phyloP scores from a whole-genome alignment of 2,113 vertebrate genomes.

The Chlamydotis undulata region DNA sequence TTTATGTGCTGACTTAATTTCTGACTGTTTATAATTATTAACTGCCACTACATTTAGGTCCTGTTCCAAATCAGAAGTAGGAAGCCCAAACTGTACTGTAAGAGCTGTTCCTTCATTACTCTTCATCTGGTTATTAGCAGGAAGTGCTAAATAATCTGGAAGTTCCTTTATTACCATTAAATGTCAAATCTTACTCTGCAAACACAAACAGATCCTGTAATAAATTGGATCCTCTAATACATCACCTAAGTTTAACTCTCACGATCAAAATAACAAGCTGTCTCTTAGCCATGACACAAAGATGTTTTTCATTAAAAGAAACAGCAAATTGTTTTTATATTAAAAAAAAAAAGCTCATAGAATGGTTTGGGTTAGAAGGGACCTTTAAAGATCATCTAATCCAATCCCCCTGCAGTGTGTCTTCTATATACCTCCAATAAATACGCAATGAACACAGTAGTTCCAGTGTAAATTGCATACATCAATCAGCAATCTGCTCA shows the following conservation, averaged over 20 bases:
- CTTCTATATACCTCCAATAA: neutral
- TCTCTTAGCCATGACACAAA: neutral
- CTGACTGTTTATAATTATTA: neutral
- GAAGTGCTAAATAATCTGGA: neutral
- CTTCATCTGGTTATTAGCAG: neutral
- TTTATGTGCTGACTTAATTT: neutral
- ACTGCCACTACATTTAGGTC: neutral
- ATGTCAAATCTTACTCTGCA: neutral
- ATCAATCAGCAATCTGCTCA: neutral
- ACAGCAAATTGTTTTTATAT: neutral
- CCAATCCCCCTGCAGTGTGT: neutral
- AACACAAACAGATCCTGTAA: neutral
- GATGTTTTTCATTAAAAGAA: neutral
- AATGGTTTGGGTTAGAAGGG: no score
- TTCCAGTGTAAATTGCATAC: neutral
- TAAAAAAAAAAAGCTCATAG: neutral
- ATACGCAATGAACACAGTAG: neutral
- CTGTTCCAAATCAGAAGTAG: neutral
- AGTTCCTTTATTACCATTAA: neutral
- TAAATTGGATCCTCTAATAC: neutral
- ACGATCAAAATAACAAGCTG: neutral
- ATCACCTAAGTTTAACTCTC: neutral
- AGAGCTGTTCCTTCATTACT: neutral
- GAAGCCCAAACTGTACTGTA: neutral
- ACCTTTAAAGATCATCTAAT: no score